Percentiles rank a stretch among this genome's conserved stretches.
These are phyloP conservation scores for Thunnus albacares DNA, from an alignment of 2,797 vertebrate genomes.

Conservation along the genomic window DNA sequence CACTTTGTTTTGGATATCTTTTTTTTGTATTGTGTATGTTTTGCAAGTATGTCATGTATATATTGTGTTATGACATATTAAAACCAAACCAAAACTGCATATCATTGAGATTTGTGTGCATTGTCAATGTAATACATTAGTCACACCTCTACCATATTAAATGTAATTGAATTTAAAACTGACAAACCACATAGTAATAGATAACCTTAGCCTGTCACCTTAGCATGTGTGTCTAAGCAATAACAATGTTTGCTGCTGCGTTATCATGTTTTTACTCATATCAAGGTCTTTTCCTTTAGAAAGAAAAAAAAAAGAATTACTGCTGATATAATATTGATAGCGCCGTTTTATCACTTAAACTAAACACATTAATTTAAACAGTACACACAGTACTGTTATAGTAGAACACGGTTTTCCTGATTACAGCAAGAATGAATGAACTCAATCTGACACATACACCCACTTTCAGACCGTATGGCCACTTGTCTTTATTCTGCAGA, in stretches of 20 bases:
- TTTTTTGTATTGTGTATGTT: background rate
- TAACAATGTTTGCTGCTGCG: background rate
- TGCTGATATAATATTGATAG: conserved; percentile 2
- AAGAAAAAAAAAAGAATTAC: background rate
- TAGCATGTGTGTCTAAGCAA: background rate
- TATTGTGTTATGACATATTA: background rate
- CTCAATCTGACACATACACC: background rate
- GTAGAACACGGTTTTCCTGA: background rate
- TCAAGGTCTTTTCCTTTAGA: conserved; percentile 21
- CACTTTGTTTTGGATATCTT: too few relatives aligned
- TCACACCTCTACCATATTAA: background rate
- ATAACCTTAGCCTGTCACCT: background rate
- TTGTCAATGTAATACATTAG: background rate
- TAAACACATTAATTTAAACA: conserved; percentile 1
- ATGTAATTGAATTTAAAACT: background rate
- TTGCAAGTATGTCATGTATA: background rate
- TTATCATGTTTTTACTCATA: conserved; percentile 19
- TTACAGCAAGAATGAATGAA: conserved; percentile 7
- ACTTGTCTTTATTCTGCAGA: conserved; percentile 53
- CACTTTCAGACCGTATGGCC: conserved; percentile 22
- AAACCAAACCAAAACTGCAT: background rate
- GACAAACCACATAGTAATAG: background rate
- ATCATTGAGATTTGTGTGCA: background rate
- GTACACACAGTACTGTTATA: background rate
- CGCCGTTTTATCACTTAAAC: conserved; percentile 2